Percentiles rank a stretch among this genome's conserved stretches.
These are phyloP conservation scores for Yponomeuta malinellus DNA, from an alignment of 2,888 invertebrate species.

Conservation along the genomic window DNA sequence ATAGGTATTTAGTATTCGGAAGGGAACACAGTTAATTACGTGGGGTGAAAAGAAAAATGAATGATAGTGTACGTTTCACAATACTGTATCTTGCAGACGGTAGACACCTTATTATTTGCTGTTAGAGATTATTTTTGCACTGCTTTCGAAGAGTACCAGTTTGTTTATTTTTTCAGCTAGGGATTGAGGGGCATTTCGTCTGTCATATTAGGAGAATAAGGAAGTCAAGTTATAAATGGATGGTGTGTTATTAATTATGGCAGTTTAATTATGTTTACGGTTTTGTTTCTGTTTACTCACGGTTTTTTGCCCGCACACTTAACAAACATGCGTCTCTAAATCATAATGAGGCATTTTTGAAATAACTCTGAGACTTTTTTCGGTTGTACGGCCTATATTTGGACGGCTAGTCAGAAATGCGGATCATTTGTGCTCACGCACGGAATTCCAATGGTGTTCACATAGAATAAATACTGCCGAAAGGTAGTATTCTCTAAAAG, in stretches of 20 bases:
- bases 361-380: conserved; percentile 30
- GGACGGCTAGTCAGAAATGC: conserved; percentile 44
- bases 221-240: conserved; percentile 32
- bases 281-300: conserved; percentile 15
- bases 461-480: not conserved
- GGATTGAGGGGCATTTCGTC: conserved; percentile 36
- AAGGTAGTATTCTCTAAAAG: not conserved
- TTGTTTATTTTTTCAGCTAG: conserved; percentile 20
- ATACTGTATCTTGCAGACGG: conserved; percentile 13
- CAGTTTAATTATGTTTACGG: conserved; percentile 23
- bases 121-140: conserved; percentile 24
- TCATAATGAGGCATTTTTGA: conserved; percentile 46
- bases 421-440: conserved; percentile 25
- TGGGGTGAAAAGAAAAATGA: conserved; percentile 66
- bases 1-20: conserved; percentile 74
- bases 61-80: conserved; percentile 25
- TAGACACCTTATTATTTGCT: conserved; percentile 19
- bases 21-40: conserved; percentile 70
- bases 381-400: conserved; percentile 35
- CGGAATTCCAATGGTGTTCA: conserved; percentile 8
- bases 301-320: conserved; percentile 15
- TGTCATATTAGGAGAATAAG: conserved; percentile 46
- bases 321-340: conserved; percentile 36
- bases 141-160: not conserved
- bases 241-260: conserved; percentile 32